Evolutionary conservation across 2,888 invertebrate species (phyloP).

Genomic region (Temnothorax unifasciatus): DNA sequence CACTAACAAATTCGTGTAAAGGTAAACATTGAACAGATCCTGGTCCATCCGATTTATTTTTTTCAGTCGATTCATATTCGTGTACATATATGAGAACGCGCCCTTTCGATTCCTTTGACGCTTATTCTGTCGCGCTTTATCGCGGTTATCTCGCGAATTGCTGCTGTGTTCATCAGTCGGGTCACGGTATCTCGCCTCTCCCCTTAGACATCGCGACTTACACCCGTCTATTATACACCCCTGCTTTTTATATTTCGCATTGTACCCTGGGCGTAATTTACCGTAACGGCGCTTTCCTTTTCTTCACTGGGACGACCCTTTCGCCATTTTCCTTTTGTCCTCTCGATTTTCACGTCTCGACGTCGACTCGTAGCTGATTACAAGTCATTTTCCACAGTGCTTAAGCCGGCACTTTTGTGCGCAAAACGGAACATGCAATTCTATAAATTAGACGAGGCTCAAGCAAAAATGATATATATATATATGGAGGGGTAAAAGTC

Average conservation of each 20-base stretch:
- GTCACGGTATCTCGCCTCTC: constrained; percentile 42
- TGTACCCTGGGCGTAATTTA: constrained; percentile 74
- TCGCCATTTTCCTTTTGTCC: constrained; percentile 40
- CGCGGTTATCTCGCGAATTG: constrained; percentile 76
- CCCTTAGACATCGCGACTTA: constrained; percentile 44
- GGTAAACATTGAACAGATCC: constrained; percentile 6
- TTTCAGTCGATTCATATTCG: neutral
- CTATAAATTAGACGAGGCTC: neutral
- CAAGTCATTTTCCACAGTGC: neutral
- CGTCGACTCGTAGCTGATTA: constrained; percentile 12
- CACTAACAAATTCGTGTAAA: neutral
- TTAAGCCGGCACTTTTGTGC: neutral
- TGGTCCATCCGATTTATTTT: neutral
- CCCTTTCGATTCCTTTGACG: constrained; percentile 68
- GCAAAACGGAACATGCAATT: neutral
- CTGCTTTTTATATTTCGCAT: constrained; percentile 61
- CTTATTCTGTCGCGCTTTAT: constrained; percentile 77
- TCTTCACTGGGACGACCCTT: constrained; percentile 52
- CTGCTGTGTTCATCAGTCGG: constrained; percentile 57
- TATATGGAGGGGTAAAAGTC: too few species aligned
- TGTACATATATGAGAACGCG: neutral
- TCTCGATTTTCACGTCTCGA: constrained; percentile 20
- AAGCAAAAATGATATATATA: neutral
- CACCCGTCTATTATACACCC: constrained; percentile 54
- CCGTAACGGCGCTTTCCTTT: constrained; percentile 68